Evolutionary conservation across 2,888 invertebrate genomes (phyloP), one percentile per base, ranked within the genome.

Genomic region (Baronia brevicornis): DNA sequence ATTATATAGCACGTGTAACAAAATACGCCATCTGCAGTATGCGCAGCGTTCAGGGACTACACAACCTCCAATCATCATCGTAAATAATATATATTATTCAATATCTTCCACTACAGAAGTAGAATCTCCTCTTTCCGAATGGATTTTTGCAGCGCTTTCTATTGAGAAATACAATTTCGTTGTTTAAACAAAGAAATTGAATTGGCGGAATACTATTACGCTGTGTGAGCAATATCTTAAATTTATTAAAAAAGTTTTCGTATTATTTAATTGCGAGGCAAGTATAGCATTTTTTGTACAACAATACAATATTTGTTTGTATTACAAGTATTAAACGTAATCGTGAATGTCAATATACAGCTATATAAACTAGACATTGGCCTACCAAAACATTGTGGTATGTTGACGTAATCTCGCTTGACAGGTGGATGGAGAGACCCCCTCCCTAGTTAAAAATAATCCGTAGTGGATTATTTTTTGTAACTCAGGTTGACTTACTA

Each of bases 141-240:
- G 48, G 57, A 68, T 59, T 66, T 60, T 64, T 67, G 58, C 67
- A 61, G 62, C 41, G 58, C 54, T 60, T 60, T 65, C 59, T 66
- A 66, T n/a, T n/a, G n/a, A n/a, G 63, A 69, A 68, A 64, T 74
- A 68, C 67, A 60, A 74, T 73, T 63, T 53, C 60, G 46, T 65
- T 72, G 61, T 72, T 72, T 69, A 67, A 75, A 72, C 69, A 68
- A 68, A 56, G 63, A 62, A 67, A 74, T 73, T 71, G 67, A 62
- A 74, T 68, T 64, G 60, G 43, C 50, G 51, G 43, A 53, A 58
- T 52, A 51, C 54, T 60, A 55, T 59, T 53, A 50, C 23, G 19
- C 10, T 14, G 13, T 18, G 9, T 8, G 15, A 23, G 6, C 8
- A 18, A 10, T 27, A 14, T 17, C 10, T 5, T 15, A 10, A 11